Percentiles rank a stretch among this genome's conserved stretches.
Conservation (phyloP, 2,113 vertebrate genomes). For the Chloebia gouldiae region DNA sequence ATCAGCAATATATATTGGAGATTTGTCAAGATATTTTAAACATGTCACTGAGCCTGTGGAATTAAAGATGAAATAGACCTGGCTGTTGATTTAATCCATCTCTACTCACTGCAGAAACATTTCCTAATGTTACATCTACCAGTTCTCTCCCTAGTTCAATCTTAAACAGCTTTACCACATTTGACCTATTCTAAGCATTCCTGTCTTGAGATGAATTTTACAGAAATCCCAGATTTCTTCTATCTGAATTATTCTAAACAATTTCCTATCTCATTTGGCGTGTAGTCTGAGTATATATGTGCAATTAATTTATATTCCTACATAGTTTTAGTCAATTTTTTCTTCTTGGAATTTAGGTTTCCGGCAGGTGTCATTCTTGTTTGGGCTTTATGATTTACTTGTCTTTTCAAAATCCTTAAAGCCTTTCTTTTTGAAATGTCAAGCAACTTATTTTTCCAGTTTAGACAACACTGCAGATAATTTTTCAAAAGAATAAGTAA, state of each 20-base stretch:
- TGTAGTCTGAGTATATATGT: neutral
- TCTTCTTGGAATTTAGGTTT: neutral
- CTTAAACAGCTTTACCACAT: neutral
- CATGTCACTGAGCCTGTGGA: neutral
- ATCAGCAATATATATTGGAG: neutral
- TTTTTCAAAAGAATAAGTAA: neutral
- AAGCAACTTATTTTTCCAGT: neutral
- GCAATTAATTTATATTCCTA: neutral
- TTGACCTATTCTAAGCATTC: neutral
- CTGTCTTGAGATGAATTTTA: neutral
- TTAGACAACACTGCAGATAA: neutral
- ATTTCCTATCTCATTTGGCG: neutral
- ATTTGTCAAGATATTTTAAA: conserved; percentile 5
- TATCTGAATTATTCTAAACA: neutral
- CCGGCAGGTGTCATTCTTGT: neutral
- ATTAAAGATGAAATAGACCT: neutral
- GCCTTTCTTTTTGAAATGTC: neutral
- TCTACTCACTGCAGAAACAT: neutral
- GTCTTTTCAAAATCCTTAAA: neutral
- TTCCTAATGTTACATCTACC: neutral
- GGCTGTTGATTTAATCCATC: neutral
- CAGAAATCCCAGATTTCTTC: neutral
- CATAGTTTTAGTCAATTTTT: neutral
- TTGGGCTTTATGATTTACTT: neutral
- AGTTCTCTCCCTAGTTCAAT: neutral